phyloP scores from a whole-genome alignment of 2,113 vertebrate genomes.

The Mormyrus iriodes region DNA sequence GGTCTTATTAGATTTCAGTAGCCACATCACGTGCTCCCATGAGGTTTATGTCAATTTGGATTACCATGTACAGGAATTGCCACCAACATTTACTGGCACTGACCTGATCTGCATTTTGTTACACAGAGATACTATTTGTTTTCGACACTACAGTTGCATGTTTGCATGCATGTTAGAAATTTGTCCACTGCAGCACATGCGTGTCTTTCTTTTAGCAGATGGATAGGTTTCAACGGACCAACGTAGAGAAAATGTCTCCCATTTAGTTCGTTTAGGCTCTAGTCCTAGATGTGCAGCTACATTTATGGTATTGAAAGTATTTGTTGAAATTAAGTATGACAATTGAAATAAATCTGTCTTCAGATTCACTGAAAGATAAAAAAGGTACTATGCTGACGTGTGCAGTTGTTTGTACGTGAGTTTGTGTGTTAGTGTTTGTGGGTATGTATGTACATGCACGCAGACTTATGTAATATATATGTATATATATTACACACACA shows the following conservation, averaged over 20 bases:
- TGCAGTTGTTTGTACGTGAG: not conserved
- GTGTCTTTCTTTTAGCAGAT: not conserved
- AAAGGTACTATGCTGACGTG: not conserved
- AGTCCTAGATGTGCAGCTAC: slow-evolving; percentile 1
- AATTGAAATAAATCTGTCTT: slow-evolving; percentile 6
- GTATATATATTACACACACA: not conserved
- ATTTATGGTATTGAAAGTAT: not conserved
- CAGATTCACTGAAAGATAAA: slow-evolving; percentile 11
- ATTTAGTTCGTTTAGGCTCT: not conserved
- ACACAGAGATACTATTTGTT: not conserved
- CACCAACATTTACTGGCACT: not conserved
- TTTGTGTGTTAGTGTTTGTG: slow-evolving; percentile 12
- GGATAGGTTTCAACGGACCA: slow-evolving; percentile 1
- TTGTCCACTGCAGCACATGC: not conserved
- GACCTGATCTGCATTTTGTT: slow-evolving; percentile 4
- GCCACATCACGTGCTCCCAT: not conserved
- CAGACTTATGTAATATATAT: slow-evolving; percentile 6
- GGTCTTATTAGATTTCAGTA: not conserved
- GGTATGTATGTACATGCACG: slow-evolving; percentile 9
- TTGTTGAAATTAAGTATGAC: slow-evolving; percentile 3
- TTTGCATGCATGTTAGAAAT: slow-evolving; percentile 14
- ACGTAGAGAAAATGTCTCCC: not conserved
- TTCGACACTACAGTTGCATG: slow-evolving; percentile 11
- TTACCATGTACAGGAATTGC: not conserved
- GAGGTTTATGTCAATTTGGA: not conserved